Base-by-base conservation (phyloP, 2,888 invertebrate species). In the Sussaba pulchella region DNA sequence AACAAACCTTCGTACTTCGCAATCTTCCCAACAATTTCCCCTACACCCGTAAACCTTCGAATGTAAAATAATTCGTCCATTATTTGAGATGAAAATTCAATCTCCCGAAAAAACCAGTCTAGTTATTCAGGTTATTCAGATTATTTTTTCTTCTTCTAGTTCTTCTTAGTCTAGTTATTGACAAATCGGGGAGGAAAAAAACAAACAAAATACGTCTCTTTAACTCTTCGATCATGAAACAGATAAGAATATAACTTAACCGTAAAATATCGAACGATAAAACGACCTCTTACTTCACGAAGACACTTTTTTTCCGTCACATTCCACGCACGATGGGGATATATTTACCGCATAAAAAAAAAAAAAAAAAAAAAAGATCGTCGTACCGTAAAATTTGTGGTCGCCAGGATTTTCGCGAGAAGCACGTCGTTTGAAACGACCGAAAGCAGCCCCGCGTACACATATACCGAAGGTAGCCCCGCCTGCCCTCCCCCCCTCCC, bases 331-430 rank as follows among this genome's bases (percentile, higher is more conserved):
- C 47, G 47, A 19, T 19, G 39, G 39, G 14, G 31, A n/a, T n/a
- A n/a, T n/a, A n/a, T n/a, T n/a, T n/a, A n/a, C n/a, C n/a, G n/a
- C n/a, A n/a, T n/a, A n/a, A n/a, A n/a, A n/a, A n/a, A n/a, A n/a
- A n/a, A n/a, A n/a, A n/a, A n/a, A n/a, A n/a, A n/a, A n/a, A n/a
- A 63, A 67, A 50, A 39, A 52, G 67, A 36, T 39, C 39, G 52
- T 36, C 21, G 50, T 39, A 17, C 21, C 63, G 64, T 54, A 63
- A 77, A 77, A 70, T 77, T 71, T 54, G 63, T 64, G 54, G 45
- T 54, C 14, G 31, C 47, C 47, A 24, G 47, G 67, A 24, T 47
- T 39, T 70, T 36, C 54, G 36, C 70, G 50, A 10, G 14, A 52
- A 52, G 31, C 36, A n/a, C 59, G 17, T 67, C 71, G 59, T 59